Evolutionary conservation across 2,888 invertebrate genomes (phyloP).

Genomic region (Ferrisia virgata): DNA sequence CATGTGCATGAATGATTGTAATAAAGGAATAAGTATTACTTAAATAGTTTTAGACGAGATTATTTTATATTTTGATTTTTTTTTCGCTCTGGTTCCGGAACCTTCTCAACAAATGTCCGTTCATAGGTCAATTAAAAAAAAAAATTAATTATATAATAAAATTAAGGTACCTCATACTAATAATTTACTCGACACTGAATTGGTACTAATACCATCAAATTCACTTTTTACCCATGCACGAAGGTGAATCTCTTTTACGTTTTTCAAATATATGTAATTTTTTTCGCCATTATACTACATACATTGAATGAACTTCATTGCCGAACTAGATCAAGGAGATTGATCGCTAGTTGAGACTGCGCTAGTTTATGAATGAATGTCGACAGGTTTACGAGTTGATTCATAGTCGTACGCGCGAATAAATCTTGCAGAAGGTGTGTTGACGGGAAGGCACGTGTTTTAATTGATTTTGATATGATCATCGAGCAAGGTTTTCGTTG

Average conservation of each 20-base stretch:
- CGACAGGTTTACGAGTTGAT: conserved; percentile 20
- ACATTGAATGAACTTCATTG: conserved; percentile 7
- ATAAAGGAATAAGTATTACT: too few relatives aligned
- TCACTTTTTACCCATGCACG: not conserved
- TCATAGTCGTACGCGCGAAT: not conserved
- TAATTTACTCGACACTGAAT: conserved; percentile 6
- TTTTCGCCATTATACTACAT: not conserved
- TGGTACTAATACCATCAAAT: not conserved
- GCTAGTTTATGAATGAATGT: conserved; percentile 7
- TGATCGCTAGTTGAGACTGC: not conserved
- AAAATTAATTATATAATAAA: not conserved
- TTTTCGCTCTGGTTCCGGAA: too few relatives aligned
- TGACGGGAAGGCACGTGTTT: not conserved
- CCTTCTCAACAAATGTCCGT: not conserved
- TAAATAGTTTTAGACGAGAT: too few relatives aligned
- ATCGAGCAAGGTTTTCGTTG: not conserved
- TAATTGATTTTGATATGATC: not conserved
- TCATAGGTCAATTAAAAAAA: not conserved
- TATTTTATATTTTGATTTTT: too few relatives aligned
- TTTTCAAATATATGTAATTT: not conserved
- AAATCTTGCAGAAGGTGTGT: not conserved
- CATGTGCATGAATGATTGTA: too few relatives aligned
- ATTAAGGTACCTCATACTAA: not conserved
- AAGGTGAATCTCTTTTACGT: not conserved
- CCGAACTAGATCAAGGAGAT: conserved; percentile 29